A percentile compares a stretch with the other conserved stretches of the same genome.
Conservation (phyloP, 1,140 invertebrate genomes). For the Wasmannia auropunctata region DNA sequence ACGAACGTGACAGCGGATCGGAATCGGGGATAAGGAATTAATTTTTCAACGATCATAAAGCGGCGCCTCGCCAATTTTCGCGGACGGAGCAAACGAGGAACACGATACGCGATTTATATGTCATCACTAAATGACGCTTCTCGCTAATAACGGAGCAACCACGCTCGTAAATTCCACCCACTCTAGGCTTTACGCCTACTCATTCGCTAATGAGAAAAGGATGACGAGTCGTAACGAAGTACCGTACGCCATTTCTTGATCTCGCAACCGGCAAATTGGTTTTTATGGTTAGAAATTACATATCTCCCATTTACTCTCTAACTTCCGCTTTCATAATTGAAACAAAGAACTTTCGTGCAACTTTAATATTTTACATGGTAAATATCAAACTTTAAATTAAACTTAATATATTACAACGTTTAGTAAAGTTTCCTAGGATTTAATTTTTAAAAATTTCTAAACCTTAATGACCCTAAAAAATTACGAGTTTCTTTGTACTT, state of each 20-base stretch:
- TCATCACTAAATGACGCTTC: slow-evolving; percentile 42
- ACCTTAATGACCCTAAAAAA: not conserved
- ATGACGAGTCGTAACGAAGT: slow-evolving; percentile 15
- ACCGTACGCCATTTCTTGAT: not conserved
- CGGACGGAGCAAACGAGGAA: slow-evolving; percentile 41
- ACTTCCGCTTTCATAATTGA: not conserved
- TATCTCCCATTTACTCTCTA: not conserved
- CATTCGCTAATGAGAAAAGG: slow-evolving; percentile 33
- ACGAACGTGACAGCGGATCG: not conserved
- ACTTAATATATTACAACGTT: not conserved
- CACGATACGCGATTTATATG: not conserved
- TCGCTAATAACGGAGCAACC: not conserved
- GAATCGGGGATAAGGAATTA: not conserved
- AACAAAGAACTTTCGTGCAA: not conserved
- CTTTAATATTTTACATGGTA: not conserved
- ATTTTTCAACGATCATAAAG: not conserved
- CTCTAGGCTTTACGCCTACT: slow-evolving; percentile 32
- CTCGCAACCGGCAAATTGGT: slow-evolving; percentile 25
- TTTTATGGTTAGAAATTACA: not conserved
- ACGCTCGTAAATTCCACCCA: slow-evolving; percentile 22
- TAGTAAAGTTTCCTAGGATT: not conserved
- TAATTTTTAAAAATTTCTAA: not conserved
- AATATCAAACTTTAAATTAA: not conserved
- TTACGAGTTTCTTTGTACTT: not conserved
- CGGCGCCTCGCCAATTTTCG: not conserved